Evolutionary conservation across 2,113 vertebrate species (phyloP), one percentile per base, ranked within the genome.

Genomic region (Oceanites oceanicus): DNA sequence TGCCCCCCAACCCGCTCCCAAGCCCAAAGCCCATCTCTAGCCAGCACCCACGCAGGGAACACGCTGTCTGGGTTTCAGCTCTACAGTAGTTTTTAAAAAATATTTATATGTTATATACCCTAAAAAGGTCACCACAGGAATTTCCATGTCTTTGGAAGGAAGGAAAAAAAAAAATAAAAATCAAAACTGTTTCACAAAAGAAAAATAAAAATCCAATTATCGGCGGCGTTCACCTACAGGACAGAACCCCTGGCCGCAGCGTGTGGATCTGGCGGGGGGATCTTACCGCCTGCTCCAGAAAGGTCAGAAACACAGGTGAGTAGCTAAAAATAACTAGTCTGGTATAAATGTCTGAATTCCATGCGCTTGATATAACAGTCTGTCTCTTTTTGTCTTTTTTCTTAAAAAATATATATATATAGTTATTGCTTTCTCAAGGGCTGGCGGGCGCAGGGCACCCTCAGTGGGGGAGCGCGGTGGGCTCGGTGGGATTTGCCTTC

Each of bases 351-450:
- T 95, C 92, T 96, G 82, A 86, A 95, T 91, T 90, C 96, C 97
- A 97, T 94, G 91, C 88, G 85, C 94, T 92, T 5, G 62, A 75
- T 66, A 94, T 27, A 95, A 97, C 94, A 97, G 96, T 97, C 96
- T 78, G 78, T 90, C 70, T 91, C 95, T 93, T 97, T 95, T 85
- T 92, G 78, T 89, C 75, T 79, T 78, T 82, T 75, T 90, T 70
- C 87, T 94, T 78, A 86, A 97, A 97, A 97, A 95, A 97, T 45
- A 97, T 96, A 96, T 96, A 92, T 95, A 95, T 97, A 96, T 96
- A 98, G 97, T 98, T 99, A 99, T 99, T 99, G 98, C 98, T 99
- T 98, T 97, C 97, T 94, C 44, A 27, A 56, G 73, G 88, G 94
- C 62, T 3, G 34, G 88, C 1, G 40, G 91, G 73, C 18, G 5